Evolutionary conservation across 2,888 invertebrate genomes (phyloP).

Genomic region (Andrena praecox): DNA sequence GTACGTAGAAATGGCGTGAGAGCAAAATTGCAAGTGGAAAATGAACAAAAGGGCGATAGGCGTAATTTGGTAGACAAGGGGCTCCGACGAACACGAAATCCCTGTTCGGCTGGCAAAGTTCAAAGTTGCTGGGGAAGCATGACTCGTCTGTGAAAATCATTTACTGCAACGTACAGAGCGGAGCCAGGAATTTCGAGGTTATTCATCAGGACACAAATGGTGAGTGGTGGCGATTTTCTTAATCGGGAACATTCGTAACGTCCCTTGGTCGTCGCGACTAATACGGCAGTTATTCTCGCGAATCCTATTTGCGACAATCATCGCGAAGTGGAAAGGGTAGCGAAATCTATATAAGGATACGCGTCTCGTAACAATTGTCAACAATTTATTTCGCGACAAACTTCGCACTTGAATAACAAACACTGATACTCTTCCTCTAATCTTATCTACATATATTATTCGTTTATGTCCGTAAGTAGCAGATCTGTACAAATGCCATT

Average conservation of each 20-base stretch:
- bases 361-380: constrained; percentile 33
- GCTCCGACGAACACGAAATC: background rate
- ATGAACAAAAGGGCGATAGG: constrained; percentile 17
- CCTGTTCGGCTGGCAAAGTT: background rate
- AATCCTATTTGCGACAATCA: constrained; percentile 21
- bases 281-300: constrained; percentile 10
- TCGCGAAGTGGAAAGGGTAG: constrained; percentile 46
- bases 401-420: constrained; percentile 7
- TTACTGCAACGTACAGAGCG: background rate
- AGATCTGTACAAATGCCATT: background rate
- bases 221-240: constrained; percentile 27
- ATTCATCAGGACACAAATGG: constrained; percentile 52
- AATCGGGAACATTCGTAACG: background rate
- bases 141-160: constrained; percentile 12
- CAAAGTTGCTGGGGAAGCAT: constrained; percentile 2
- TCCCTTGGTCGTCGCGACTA: background rate
- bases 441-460: background rate
- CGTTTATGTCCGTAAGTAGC: background rate
- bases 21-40: constrained; percentile 53
- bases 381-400: constrained; percentile 22
- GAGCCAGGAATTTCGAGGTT: constrained; percentile 16
- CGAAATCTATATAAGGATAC: constrained; percentile 63
- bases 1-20: constrained; percentile 2
- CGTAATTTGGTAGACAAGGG: background rate
- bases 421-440: constrained; percentile 5